Base-by-base conservation (phyloP, 2,888 invertebrate species). In the Dorcus parallelipipedus region DNA sequence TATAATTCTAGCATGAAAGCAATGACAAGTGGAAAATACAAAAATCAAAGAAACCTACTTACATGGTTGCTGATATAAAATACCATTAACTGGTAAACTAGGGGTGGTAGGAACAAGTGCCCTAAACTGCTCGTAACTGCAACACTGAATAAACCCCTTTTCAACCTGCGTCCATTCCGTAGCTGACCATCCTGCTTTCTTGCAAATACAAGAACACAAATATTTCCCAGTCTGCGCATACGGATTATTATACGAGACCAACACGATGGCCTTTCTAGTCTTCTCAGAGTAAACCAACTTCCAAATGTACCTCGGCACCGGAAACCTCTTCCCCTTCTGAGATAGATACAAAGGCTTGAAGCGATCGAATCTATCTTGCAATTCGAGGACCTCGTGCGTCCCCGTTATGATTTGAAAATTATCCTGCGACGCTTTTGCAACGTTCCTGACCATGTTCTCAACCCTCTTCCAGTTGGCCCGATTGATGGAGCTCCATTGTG, bases 181-280 rank as follows among this genome's bases (percentile, higher is more conserved):
- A 5, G 63, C 67, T 45, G 56, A 60, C 78, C 79, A 81, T 3
- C 74, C 74, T 56, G 68, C 62, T 38, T 68, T 56, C 1, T 60
- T 59, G 60, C 81, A 81, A 54, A 80, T 67, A 73, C 76, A 71
- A 3, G 65, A 60, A 63, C 79, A 79, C 49, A 78, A 64, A 17
- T 70, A 53, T 3, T 50, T 58, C 14, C 67, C 56, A 17, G 49
- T 53, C 8, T 62, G 58, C 2, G 72, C 61, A 65, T 78, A 79
- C 1, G 83, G 83, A 75, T 83, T 81, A 67, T 84, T 83, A 9
- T 80, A 64, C n/a, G 77, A 73, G 1, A 83, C 73, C 54, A 83
- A 74, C n/a, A 78, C 82, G n/a, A 82, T 78, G 9, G 76, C 82
- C 47, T 74, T 65, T 47, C 76, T 68, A 2, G 69, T 69, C 9